phyloP scores from a whole-genome alignment of 2,113 vertebrate genomes.

The Apteryx mantelli region DNA sequence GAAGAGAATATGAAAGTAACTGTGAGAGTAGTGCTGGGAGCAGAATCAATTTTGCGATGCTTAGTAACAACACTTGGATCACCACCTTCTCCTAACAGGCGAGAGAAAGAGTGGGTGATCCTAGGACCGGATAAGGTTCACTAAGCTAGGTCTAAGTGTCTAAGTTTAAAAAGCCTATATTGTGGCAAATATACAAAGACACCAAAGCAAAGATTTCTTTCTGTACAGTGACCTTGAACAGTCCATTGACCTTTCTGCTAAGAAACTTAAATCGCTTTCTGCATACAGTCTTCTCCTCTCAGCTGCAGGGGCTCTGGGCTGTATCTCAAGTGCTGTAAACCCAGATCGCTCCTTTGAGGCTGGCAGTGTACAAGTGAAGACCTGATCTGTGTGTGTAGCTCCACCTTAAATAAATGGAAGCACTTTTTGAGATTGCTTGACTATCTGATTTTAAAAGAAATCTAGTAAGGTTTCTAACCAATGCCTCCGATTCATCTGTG shows the following conservation, averaged over 20 bases:
- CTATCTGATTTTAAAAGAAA: neutral
- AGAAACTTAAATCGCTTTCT: neutral
- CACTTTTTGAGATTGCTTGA: neutral
- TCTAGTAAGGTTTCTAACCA: neutral
- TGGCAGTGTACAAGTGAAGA: neutral
- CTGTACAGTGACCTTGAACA: neutral
- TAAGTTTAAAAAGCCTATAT: neutral
- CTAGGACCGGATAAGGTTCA: neutral
- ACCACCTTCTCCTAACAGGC: neutral
- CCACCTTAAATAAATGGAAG: neutral
- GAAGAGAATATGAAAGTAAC: neutral
- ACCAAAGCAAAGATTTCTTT: neutral
- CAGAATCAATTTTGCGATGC: neutral
- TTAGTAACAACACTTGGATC: neutral
- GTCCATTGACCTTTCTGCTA: neutral
- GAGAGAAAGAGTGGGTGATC: neutral
- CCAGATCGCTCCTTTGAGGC: neutral
- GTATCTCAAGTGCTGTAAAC: neutral
- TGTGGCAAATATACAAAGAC: neutral
- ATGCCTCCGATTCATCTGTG: neutral
- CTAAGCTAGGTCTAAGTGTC: neutral
- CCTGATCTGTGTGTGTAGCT: neutral
- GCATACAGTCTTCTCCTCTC: neutral
- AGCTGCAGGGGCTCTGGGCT: neutral
- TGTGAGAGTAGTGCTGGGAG: neutral